These are phyloP conservation scores for Mythimna lalbum DNA, from an alignment of 2,888 invertebrate genomes.

Conservation along the genomic window DNA sequence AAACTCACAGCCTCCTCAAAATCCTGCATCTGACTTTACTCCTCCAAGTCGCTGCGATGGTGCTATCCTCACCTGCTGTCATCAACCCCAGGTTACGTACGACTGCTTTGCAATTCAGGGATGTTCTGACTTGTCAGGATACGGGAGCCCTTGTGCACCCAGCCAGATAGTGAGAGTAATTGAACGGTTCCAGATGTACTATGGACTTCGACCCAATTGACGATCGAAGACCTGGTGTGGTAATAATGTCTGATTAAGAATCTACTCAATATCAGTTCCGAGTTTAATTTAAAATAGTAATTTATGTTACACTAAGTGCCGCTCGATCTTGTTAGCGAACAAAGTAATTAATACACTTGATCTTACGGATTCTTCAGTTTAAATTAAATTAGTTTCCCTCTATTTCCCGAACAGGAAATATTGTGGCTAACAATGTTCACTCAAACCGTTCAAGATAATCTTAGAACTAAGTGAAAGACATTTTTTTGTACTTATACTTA, in stretches of 20 bases:
- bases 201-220: conserved; percentile 72
- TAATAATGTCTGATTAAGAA: conserved; percentile 11
- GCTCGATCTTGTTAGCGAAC: conserved; percentile 16
- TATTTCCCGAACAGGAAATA: background rate
- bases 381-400: background rate
- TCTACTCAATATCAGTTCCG: conserved; percentile 8
- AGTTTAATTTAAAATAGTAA: conserved; percentile 36
- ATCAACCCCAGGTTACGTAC: conserved; percentile 72
- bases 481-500: background rate
- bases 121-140: conserved; percentile 85
- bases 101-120: conserved; percentile 80
- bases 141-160: conserved; percentile 78
- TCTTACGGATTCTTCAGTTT: background rate
- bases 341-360: conserved; percentile 21
- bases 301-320: conserved; percentile 37
- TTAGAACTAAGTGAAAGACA: conserved; percentile 13
- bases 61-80: conserved; percentile 82
- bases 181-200: conserved; percentile 75
- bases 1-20: conserved; percentile 18
- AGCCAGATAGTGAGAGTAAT: conserved; percentile 74
- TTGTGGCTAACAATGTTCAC: background rate
- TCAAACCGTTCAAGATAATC: background rate
- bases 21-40: conserved; percentile 12
- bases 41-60: conserved; percentile 76
- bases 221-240: background rate